A percentile compares a stretch with the other conserved stretches of the same genome.
Conservation (phyloP, 2,888 invertebrate genomes). For the Amiota mariae region DNA sequence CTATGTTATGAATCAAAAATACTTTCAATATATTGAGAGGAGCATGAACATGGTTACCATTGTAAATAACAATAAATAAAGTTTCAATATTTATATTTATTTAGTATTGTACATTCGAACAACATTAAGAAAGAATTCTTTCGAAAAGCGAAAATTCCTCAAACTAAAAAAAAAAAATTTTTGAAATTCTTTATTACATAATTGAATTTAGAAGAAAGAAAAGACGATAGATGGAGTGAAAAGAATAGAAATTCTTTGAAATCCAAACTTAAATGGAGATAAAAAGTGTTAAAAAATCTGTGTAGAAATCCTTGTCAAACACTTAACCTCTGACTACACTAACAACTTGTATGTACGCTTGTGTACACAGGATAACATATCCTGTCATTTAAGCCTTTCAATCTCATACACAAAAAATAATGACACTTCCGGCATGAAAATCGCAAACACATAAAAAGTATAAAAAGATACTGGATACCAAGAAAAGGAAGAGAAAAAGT, state of each 20-base stretch:
- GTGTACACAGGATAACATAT: neutral
- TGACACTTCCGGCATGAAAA: slow-evolving; percentile 20
- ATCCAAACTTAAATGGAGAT: neutral
- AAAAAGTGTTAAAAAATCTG: too few species aligned
- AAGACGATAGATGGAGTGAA: neutral
- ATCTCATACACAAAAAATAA: slow-evolving; percentile 7
- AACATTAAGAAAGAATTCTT: too few species aligned
- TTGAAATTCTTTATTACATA: neutral
- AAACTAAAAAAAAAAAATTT: neutral
- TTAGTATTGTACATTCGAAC: too few species aligned
- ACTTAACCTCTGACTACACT: too few species aligned
- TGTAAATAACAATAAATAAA: slow-evolving; percentile 53
- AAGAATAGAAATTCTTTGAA: neutral
- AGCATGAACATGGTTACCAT: slow-evolving; percentile 15
- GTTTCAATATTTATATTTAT: slow-evolving; percentile 42
- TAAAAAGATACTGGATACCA: neutral
- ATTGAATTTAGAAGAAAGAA: slow-evolving; percentile 5
- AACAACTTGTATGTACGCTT: neutral
- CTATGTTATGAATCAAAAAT: slow-evolving; percentile 2
- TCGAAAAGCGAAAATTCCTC: neutral
- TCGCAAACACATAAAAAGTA: neutral
- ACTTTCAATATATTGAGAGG: too few species aligned
- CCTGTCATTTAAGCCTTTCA: slow-evolving; percentile 13
- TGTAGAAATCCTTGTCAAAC: too few species aligned
- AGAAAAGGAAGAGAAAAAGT: slow-evolving; percentile 4